Evolutionary conservation across 2,113 vertebrate genomes (phyloP).

Genomic region (Podiceps cristatus): DNA sequence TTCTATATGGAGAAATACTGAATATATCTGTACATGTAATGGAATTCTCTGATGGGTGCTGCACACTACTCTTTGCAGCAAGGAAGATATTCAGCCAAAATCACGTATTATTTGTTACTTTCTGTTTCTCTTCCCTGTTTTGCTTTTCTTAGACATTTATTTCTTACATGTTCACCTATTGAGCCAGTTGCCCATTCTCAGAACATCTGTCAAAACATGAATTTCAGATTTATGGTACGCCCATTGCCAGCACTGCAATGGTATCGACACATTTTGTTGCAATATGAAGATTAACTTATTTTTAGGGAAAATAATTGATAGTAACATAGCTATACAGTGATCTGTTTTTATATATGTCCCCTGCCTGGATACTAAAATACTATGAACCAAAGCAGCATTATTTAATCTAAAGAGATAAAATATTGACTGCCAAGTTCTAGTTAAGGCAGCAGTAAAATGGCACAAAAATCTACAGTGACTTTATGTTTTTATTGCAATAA

Average conservation of each 20-base stretch:
- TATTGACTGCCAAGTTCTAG: neutral
- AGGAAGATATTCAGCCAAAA: neutral
- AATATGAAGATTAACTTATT: neutral
- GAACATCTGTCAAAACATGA: neutral
- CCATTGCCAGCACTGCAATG: neutral
- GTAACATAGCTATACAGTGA: neutral
- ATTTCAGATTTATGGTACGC: rapidly evolving
- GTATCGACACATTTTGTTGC: neutral
- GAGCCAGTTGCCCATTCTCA: neutral
- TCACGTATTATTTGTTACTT: neutral
- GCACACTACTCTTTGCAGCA: neutral
- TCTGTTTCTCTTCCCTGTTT: neutral
- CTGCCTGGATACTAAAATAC: neutral
- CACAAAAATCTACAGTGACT: neutral
- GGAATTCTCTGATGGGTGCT: neutral
- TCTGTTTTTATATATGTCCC: neutral
- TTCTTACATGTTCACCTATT: neutral
- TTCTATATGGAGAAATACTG: neutral
- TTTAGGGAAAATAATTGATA: neutral
- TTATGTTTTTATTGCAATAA: neutral
- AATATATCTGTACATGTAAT: neutral
- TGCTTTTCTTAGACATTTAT: neutral
- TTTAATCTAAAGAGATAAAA: neutral
- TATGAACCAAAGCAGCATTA: neutral
- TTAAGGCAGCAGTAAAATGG: neutral